Base-by-base conservation (phyloP, 2,113 vertebrate species). In the Pardalotus punctatus region DNA sequence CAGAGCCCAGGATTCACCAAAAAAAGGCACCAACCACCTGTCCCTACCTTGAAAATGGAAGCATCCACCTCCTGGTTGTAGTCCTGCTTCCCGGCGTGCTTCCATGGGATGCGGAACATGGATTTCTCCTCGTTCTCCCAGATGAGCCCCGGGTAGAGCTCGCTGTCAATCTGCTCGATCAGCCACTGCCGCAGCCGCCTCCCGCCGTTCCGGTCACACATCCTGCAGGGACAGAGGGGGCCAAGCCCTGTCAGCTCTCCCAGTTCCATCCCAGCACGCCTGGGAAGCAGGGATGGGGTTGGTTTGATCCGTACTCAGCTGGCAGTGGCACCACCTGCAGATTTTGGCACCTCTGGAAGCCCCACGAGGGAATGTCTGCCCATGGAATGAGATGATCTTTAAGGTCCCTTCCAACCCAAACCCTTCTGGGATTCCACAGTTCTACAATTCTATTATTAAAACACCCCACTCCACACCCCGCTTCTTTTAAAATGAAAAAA, bases 61-160 rank as follows among this genome's bases (percentile, higher is more conserved):
- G 99, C 99, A 10, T 99, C 99, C 73, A 99, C 98, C 92, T 99
- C 99, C 96, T 99, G 99, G 90, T 99, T 99, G 91, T 99, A 99
- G 83, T 99, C 99, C 96, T 99, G 99, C 86, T 99, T 99, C 11
- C 99, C 99, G 0, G 99, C 99, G 0, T 99, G 99, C 86, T 99
- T 99, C 99, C 99, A 99, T 0, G 99, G 99, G 96, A 99, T 99
- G n/a, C 99, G 98, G 95, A 99, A 99, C 98, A 99, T 98, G 42
- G 96, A 98, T 84, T 98, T 98, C 67, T 97, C 98, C 1, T 99
- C 99, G 5, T 98, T 99, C 69, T 99, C 99, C 99, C 99, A 99
- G 62, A 98, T 97, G 56, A 99, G 98, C 2, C 99, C 99, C 0
- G 98, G 97, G 92, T 99, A 99, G 81, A 98, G 95, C 22, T 64